phyloP scores from a whole-genome alignment of 2,113 vertebrate genomes.

The Neogale vison region DNA sequence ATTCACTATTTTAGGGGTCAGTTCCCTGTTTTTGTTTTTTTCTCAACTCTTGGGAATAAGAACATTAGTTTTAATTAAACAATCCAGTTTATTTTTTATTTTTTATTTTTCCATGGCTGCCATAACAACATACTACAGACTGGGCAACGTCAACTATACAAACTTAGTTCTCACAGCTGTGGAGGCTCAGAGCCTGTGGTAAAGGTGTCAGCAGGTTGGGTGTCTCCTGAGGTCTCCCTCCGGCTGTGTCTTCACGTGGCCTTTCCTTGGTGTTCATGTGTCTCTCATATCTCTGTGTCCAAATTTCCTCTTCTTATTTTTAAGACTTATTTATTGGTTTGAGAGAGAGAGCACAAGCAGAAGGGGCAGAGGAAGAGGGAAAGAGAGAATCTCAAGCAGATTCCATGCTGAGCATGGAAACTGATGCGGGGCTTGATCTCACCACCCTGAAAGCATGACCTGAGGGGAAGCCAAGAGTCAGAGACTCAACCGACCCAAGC shows the following conservation, averaged over 20 bases:
- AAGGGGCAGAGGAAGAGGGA: neutral
- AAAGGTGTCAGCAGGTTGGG: too few species aligned
- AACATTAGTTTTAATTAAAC: neutral
- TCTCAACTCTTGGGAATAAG: neutral
- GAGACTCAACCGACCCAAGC: neutral
- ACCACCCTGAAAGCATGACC: neutral
- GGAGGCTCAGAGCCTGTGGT: neutral
- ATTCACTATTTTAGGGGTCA: neutral
- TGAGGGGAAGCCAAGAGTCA: neutral
- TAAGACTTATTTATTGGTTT: neutral
- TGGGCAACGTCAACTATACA: neutral
- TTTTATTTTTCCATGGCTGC: neutral
- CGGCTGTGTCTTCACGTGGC: accelerated
- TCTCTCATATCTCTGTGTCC: neutral
- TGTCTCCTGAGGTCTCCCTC: neutral
- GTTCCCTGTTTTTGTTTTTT: neutral
- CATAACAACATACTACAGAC: neutral
- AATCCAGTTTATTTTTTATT: neutral
- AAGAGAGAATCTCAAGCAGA: neutral
- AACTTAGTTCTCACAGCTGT: neutral
- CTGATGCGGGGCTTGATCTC: neutral
- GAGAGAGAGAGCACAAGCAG: neutral
- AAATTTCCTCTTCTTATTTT: neutral
- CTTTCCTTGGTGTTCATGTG: neutral
- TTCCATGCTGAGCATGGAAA: neutral